Evolutionary conservation across 2,797 vertebrate genomes (phyloP).

Genomic region (Diplodus sargus): DNA sequence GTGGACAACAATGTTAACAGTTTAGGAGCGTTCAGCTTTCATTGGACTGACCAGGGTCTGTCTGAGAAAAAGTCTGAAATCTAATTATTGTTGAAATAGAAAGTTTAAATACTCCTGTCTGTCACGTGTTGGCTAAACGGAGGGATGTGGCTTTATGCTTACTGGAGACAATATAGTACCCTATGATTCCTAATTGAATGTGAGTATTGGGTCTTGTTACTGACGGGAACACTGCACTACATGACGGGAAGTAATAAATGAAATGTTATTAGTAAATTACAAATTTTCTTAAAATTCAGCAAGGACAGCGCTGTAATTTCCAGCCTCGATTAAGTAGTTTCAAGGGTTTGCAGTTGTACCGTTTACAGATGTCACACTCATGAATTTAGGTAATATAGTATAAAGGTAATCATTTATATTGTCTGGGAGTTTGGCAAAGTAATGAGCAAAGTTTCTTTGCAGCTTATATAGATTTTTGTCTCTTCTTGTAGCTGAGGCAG

Average conservation of each 20-base stretch:
- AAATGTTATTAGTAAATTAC: background rate
- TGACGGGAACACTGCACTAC: conserved; percentile 4
- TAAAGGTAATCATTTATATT: conserved; percentile 12
- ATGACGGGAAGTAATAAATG: background rate
- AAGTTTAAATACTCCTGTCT: background rate
- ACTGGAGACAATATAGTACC: background rate
- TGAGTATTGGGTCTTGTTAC: conserved; percentile 6
- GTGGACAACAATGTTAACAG: conserved; percentile 34
- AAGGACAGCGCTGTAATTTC: background rate
- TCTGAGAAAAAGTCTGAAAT: conserved; percentile 24
- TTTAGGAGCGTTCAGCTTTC: conserved; percentile 14
- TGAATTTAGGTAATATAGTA: background rate
- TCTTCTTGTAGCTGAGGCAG: background rate
- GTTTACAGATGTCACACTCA: conserved; percentile 4
- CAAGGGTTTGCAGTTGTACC: background rate
- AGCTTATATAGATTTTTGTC: background rate
- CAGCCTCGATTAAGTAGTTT: background rate
- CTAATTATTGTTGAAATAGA: conserved; percentile 14
- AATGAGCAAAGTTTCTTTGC: background rate
- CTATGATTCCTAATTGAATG: background rate
- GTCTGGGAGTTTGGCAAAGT: background rate
- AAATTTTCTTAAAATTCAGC: background rate
- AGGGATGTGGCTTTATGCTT: background rate
- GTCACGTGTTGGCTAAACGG: conserved; percentile 2
- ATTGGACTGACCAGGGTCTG: conserved; percentile 5